Percentiles rank a stretch among this genome's conserved stretches.
These are phyloP conservation scores for Proterorhinus semilunaris DNA, from an alignment of 2,113 vertebrate genomes.

Conservation along the genomic window DNA sequence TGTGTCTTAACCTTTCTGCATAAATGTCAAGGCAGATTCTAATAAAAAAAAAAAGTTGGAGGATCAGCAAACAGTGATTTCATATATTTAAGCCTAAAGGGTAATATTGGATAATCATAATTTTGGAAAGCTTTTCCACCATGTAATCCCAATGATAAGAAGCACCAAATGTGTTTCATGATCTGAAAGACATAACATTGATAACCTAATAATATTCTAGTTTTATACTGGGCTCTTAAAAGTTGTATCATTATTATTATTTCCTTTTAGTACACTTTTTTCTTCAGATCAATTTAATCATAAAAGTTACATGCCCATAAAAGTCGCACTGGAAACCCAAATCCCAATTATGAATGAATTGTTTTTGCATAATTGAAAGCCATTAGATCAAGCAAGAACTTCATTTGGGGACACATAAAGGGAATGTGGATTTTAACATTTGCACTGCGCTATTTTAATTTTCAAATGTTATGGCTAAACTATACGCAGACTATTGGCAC, in stretches of 20 bases:
- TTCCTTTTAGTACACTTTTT: too few relatives aligned
- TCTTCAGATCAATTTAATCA: too few relatives aligned
- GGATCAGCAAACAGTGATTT: slow-evolving; percentile 49
- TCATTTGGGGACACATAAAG: neutral
- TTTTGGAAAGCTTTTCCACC: neutral
- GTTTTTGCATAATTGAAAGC: neutral
- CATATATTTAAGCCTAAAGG: slow-evolving; percentile 38
- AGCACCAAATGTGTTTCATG: neutral
- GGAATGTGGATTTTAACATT: too few relatives aligned
- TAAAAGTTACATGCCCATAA: too few relatives aligned
- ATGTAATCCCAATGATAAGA: neutral
- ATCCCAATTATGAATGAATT: neutral
- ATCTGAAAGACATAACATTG: too few relatives aligned
- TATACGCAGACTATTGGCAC: too few relatives aligned
- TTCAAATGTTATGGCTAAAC: too few relatives aligned
- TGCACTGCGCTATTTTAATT: too few relatives aligned
- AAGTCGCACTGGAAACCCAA: neutral
- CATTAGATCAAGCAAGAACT: neutral
- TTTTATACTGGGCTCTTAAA: too few relatives aligned
- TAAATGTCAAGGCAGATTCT: slow-evolving; percentile 60
- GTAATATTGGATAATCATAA: neutral
- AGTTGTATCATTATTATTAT: too few relatives aligned
- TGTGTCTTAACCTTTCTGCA: slow-evolving; percentile 60
- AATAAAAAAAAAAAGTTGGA: slow-evolving; percentile 48
- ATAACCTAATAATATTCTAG: too few relatives aligned